Conservation (phyloP, 2,113 vertebrate genomes). For the Rhinogobius similis region DNA sequence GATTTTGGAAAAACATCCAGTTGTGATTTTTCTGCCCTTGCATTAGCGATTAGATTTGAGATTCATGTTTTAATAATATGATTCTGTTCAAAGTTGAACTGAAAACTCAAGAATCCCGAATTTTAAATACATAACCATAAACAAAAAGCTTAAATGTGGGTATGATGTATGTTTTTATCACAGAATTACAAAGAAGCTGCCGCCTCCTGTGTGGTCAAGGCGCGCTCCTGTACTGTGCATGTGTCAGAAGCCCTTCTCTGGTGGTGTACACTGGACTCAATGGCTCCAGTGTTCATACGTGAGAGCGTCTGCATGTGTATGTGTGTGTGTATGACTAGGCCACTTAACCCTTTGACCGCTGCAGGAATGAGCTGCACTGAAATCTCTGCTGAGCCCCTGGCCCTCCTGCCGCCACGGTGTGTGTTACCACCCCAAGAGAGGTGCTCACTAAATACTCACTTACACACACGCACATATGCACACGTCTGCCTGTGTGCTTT, state of each 20-base stretch:
- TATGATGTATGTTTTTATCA: too few relatives aligned
- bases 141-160: too few relatives aligned
- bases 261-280: constrained; percentile 63
- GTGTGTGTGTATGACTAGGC: constrained; percentile 58
- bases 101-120: too few relatives aligned
- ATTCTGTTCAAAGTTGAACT: too few relatives aligned
- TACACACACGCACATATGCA: constrained; percentile 41
- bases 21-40: too few relatives aligned
- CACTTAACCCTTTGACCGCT: constrained; percentile 77
- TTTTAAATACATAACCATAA: too few relatives aligned
- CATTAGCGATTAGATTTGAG: too few relatives aligned
- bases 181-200: constrained; percentile 11
- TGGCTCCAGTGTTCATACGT: constrained; percentile 68
- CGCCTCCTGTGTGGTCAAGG: constrained; percentile 68
- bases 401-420: constrained; percentile 53
- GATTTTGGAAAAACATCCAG: too few relatives aligned
- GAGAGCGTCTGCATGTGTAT: constrained; percentile 50
- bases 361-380: constrained; percentile 66
- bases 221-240: constrained; percentile 29
- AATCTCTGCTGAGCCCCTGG: constrained; percentile 46
- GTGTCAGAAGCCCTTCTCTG: constrained; percentile 30
- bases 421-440: constrained; percentile 72
- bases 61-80: too few relatives aligned
- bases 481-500: constrained; percentile 39
- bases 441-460: constrained; percentile 34